Percentiles rank a stretch among this genome's conserved stretches.
Evolutionary conservation across 2,113 vertebrate genomes (phyloP).

Genomic region (Megaceryle torquata): DNA sequence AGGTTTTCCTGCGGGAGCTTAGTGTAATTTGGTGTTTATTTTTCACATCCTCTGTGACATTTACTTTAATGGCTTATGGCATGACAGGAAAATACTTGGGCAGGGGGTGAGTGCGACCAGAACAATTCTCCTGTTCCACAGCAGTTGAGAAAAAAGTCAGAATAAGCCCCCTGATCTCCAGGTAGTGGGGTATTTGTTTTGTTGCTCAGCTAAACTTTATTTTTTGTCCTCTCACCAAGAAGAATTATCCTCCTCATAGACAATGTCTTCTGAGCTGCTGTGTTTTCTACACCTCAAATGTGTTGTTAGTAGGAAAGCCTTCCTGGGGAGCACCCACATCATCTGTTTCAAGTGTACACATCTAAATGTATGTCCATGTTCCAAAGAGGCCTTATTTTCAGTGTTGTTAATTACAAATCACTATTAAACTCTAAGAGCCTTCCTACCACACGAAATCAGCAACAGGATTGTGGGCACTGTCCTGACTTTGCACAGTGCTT

Average conservation of each 20-base stretch:
- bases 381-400: neutral
- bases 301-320: neutral
- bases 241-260: neutral
- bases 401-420: neutral
- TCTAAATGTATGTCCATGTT: neutral
- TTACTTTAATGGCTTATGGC: neutral
- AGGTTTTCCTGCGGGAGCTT: neutral
- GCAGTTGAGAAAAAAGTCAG: neutral
- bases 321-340: fast-evolving
- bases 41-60: neutral
- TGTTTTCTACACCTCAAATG: neutral
- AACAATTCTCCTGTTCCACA: neutral
- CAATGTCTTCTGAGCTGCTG: neutral
- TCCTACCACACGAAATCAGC: neutral
- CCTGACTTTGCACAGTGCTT: neutral
- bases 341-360: neutral
- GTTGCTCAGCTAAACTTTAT: neutral
- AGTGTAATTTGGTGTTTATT: neutral
- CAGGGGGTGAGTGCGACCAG: fast-evolving
- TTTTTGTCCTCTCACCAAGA: neutral
- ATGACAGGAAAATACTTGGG: neutral
- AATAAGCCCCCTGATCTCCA: neutral
- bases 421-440: neutral
- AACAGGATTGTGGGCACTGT: neutral
- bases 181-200: neutral